phyloP scores from a whole-genome alignment of 1,140 invertebrate species.

The Penaeus japonicus region DNA sequence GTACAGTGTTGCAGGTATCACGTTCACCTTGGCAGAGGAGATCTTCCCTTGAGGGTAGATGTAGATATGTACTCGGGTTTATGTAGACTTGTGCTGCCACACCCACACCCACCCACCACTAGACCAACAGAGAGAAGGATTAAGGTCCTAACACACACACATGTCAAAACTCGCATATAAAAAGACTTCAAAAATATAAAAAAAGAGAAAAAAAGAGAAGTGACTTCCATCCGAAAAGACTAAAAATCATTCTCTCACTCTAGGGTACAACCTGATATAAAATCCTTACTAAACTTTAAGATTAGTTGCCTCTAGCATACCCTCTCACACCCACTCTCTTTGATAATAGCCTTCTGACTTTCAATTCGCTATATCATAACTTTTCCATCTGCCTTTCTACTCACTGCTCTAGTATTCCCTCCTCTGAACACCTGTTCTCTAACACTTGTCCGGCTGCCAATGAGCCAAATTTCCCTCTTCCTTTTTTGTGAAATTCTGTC shows the following conservation, averaged over 20 bases:
- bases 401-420: too few species aligned
- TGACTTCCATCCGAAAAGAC: background rate
- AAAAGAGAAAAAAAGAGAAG: background rate
- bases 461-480: too few species aligned
- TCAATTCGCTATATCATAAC: too few species aligned
- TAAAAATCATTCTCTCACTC: conserved; percentile 13
- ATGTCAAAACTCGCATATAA: background rate
- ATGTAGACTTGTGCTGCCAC: conserved; percentile 46
- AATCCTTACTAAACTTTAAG: background rate
- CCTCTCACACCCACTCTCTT: background rate
- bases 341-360: too few species aligned
- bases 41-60: background rate
- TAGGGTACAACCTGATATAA: background rate
- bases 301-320: background rate
- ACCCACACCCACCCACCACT: conserved; percentile 45
- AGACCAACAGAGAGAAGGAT: conserved; percentile 41
- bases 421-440: too few species aligned
- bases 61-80: conserved; percentile 45
- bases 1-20: too few species aligned
- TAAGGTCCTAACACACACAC: conserved; percentile 9
- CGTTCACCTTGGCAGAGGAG: too few species aligned
- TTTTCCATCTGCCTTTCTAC: too few species aligned
- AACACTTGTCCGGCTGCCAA: too few species aligned
- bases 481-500: background rate
- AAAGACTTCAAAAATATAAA: background rate